phyloP scores from a whole-genome alignment of 2,113 vertebrate genomes.

The Antechinus stuartii region DNA sequence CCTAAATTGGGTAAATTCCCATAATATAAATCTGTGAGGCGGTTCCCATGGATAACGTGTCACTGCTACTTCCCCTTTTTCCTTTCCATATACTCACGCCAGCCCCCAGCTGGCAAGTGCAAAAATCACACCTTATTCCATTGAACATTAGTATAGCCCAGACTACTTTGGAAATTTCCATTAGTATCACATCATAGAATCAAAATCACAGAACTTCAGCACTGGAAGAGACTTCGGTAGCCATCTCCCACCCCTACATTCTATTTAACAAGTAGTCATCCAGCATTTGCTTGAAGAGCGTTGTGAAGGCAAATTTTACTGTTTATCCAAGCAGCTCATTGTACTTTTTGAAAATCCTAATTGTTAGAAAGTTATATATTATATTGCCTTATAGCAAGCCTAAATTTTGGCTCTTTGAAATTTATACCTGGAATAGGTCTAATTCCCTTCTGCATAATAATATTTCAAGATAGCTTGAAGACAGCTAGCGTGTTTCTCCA shows the following conservation, averaged over 20 bases:
- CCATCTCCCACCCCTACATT: neutral
- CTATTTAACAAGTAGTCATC: neutral
- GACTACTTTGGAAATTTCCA: neutral
- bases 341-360: neutral
- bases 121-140: neutral
- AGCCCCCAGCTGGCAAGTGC: neutral
- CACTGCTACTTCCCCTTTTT: neutral
- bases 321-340: neutral
- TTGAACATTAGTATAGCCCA: neutral
- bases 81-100: neutral
- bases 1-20: neutral
- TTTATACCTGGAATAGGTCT: neutral
- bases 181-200: neutral
- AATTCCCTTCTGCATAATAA: neutral
- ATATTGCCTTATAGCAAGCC: neutral
- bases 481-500: neutral
- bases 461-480: neutral
- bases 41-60: neutral
- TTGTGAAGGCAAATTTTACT: neutral
- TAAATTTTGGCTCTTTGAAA: neutral
- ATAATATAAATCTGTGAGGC: neutral
- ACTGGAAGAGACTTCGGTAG: neutral
- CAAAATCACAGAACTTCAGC: neutral
- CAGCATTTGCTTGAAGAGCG: neutral
- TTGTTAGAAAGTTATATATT: neutral